phyloP scores from a whole-genome alignment of 1,140 invertebrate genomes.

The Heliothis virescens region DNA sequence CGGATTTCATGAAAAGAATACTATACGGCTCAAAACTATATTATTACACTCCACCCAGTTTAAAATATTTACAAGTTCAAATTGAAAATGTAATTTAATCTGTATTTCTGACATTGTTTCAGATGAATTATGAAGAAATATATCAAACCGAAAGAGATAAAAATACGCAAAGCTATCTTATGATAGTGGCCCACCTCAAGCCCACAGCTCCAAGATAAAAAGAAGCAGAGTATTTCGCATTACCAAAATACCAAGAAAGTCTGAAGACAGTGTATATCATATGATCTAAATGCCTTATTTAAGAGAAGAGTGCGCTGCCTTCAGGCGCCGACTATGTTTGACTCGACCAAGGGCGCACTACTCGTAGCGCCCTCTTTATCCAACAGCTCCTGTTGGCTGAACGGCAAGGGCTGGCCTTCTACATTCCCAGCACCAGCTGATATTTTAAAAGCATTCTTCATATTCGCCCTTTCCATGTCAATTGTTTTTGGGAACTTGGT shows the following conservation, averaged over 20 bases:
- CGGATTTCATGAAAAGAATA: too few species aligned
- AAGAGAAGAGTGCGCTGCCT: conserved; percentile 76
- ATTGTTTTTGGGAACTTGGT: conserved; percentile 92
- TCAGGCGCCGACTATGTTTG: conserved; percentile 85
- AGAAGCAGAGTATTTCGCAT: background rate
- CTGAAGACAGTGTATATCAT: conserved; percentile 56
- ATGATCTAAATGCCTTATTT: conserved; percentile 83
- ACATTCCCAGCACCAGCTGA: conserved; percentile 89
- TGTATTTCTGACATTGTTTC: conserved; percentile 22
- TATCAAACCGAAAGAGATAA: background rate
- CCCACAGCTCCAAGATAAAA: background rate
- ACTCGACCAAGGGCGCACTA: conserved; percentile 87
- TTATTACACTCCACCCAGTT: too few species aligned
- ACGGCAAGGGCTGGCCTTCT: conserved; percentile 87
- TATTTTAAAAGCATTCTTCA: conserved; percentile 90
- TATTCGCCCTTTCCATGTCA: conserved; percentile 90
- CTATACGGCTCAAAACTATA: too few species aligned
- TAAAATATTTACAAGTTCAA: too few species aligned
- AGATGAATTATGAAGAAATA: conserved; percentile 19
- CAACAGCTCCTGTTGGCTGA: conserved; percentile 93
- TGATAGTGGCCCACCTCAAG: background rate
- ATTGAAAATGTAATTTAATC: background rate
- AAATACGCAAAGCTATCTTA: background rate
- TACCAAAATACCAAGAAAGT: conserved; percentile 33
- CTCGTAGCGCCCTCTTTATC: conserved; percentile 91